Base-by-base conservation (phyloP, 2,797 vertebrate species). In the Pampus argenteus region DNA sequence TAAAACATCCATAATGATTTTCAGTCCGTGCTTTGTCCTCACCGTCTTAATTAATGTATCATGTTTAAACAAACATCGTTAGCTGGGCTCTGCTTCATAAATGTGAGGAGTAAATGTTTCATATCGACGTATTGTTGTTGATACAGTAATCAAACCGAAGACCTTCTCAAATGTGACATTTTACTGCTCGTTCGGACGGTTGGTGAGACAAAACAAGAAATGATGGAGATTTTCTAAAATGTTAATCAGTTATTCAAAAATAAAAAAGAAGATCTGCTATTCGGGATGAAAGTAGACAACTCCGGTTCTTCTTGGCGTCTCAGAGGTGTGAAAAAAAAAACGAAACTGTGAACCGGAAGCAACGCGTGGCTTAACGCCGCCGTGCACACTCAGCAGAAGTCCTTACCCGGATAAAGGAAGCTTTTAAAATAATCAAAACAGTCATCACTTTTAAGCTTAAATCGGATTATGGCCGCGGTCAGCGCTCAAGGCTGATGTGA, bases 391-490 rank as follows among this genome's bases (percentile, higher is more conserved):
- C 78, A 83, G 83, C 71, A 60, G 34, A 81, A 78, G 58, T 15
- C 54, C 51, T 18, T 9, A 34, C 57, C 13, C 42, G 59, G 63
- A 77, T 57, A 65, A 74, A 14, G 29, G 23, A 34, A 17, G 76
- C 55, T 60, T 78, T 84, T 57, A 72, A 77, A 80, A 78, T 72
- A 79, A 88, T 79, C 55, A 57, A 82, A 88, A 67, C 63, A 44
- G 74, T 82, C 79, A 83, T 86, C 78, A 76, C 71, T 66, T 75
- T 63, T 66, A 70, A 71, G 63, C 62, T 67, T 40, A 45, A 84
- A 77, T 61, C 45, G 71, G 79, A 89, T 90, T 86, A 86, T 4
- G 29, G 50, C 13, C 42, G 15, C 67, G 22, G 66, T 69, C 86
- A 80, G 71, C 34, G 9, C 28, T 38, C 9, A 1, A 75, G 76